These are phyloP conservation scores for Beaufortia kweichowensis DNA, from an alignment of 2,113 vertebrate genomes.

Conservation along the genomic window DNA sequence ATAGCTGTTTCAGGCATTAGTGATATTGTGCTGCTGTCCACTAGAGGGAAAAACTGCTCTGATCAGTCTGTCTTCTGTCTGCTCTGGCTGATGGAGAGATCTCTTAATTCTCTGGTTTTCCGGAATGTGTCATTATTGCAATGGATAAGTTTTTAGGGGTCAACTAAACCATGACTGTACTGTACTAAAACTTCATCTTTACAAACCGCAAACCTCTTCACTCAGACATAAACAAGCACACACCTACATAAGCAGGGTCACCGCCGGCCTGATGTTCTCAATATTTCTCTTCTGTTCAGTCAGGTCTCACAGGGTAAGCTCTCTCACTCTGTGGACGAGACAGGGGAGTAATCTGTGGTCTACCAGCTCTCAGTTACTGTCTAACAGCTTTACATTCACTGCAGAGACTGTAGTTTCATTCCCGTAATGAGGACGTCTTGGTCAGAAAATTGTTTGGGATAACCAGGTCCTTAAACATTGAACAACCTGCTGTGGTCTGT, in stretches of 20 bases:
- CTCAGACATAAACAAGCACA: slow-evolving; percentile 15
- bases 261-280: too few species aligned
- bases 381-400: too few species aligned
- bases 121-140: slow-evolving; percentile 67
- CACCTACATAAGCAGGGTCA: slow-evolving; percentile 7
- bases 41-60: slow-evolving; percentile 72
- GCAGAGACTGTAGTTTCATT: too few species aligned
- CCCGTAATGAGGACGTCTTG: too few species aligned
- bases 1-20: slow-evolving; percentile 3
- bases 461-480: too few species aligned
- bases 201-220: slow-evolving; percentile 64
- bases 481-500: background rate
- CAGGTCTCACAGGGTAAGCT: too few species aligned
- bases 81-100: slow-evolving; percentile 68
- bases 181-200: slow-evolving; percentile 56
- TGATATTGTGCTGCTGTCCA: slow-evolving; percentile 56
- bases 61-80: slow-evolving; percentile 55
- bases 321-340: too few species aligned
- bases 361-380: too few species aligned
- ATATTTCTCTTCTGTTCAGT: too few species aligned
- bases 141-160: slow-evolving; percentile 53
- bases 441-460: too few species aligned
- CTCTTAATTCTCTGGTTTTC: slow-evolving; percentile 69
- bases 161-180: background rate
- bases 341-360: too few species aligned